phyloP scores from a whole-genome alignment of 2,888 invertebrate species.

The Serrognathus titanus region DNA sequence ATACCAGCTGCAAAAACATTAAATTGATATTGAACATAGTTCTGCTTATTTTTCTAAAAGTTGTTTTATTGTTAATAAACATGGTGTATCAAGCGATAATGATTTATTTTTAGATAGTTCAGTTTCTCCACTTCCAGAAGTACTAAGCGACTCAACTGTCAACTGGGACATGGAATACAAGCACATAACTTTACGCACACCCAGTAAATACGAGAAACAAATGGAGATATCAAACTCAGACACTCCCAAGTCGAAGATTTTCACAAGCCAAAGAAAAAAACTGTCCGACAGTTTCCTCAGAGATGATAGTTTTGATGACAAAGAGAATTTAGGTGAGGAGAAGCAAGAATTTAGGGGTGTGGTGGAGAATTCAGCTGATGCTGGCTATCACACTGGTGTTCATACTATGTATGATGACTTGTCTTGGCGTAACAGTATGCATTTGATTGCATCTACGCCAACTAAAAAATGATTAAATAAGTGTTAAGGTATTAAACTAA shows the following conservation, averaged over 20 bases:
- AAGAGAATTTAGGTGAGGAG: constrained; percentile 11
- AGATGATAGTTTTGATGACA: constrained; percentile 29
- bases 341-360: constrained; percentile 4
- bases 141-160: constrained; percentile 33
- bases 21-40: not conserved
- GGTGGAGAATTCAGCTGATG: constrained; percentile 34
- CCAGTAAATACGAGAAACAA: constrained; percentile 24
- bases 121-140: constrained; percentile 21
- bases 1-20: not conserved
- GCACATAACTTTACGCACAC: constrained; percentile 36
- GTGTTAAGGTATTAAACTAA: too few species aligned
- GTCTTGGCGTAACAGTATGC: constrained; percentile 24
- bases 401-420: constrained; percentile 29
- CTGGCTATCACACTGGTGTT: constrained; percentile 40
- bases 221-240: constrained; percentile 42
- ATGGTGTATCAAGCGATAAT: not conserved
- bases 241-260: constrained; percentile 43
- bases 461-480: constrained; percentile 29
- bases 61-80: constrained; percentile 1
- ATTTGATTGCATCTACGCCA: constrained; percentile 44
- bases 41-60: constrained; percentile 1
- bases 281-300: constrained; percentile 45
- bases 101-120: constrained; percentile 18
- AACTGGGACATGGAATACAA: constrained; percentile 48
- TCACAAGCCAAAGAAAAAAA: constrained; percentile 45